Evolutionary conservation across 2,797 vertebrate species (phyloP).

Genomic region (Clangula hyemalis): DNA sequence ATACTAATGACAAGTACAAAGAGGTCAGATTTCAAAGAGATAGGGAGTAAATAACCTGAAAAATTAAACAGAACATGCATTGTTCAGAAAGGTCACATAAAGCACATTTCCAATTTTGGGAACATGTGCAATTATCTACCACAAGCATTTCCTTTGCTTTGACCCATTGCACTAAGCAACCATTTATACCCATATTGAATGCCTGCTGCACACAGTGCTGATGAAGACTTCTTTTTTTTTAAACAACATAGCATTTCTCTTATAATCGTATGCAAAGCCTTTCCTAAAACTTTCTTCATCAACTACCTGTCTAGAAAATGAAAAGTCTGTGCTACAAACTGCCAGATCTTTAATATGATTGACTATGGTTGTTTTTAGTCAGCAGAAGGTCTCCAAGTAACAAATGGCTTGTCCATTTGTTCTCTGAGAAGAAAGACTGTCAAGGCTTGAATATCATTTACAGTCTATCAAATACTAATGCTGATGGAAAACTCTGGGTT

Average conservation of each 20-base stretch:
- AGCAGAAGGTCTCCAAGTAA: constrained; percentile 57
- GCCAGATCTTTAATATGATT: constrained; percentile 58
- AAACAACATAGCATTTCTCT: neutral
- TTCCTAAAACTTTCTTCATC: constrained; percentile 39
- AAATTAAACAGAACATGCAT: neutral
- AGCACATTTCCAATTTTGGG: neutral
- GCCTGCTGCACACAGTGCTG: neutral
- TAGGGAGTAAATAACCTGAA: neutral
- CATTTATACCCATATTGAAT: neutral
- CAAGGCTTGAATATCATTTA: neutral
- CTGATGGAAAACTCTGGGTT: constrained; percentile 35
- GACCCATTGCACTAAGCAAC: neutral
- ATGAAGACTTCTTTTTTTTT: neutral
- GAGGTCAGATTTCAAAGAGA: neutral
- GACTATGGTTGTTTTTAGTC: constrained; percentile 47
- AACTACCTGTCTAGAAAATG: constrained; percentile 49
- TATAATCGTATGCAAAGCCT: neutral
- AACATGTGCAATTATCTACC: neutral
- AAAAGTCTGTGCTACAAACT: constrained; percentile 18
- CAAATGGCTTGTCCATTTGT: constrained; percentile 50
- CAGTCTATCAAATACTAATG: constrained; percentile 22
- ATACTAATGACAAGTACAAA: neutral
- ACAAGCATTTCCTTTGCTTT: neutral
- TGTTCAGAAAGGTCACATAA: neutral
- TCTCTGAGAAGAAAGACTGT: constrained; percentile 38